Evolutionary conservation across 2,113 vertebrate genomes (phyloP).

Genomic region (Scatophagus argus): DNA sequence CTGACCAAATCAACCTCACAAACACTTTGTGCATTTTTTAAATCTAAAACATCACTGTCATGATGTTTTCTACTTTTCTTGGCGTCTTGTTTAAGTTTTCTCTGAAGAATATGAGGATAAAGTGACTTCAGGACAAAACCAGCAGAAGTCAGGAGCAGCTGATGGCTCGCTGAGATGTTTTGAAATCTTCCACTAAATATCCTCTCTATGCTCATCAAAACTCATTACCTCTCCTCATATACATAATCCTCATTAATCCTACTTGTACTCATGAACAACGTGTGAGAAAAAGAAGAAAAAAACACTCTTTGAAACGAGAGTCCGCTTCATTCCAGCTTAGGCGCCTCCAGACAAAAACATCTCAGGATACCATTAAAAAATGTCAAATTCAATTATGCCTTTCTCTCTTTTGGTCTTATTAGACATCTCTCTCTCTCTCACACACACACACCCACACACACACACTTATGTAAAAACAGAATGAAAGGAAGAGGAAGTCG

Average conservation of each 20-base stretch:
- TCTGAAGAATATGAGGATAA: conserved; percentile 7
- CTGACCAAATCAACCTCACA: background rate
- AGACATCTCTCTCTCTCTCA: conserved; percentile 50
- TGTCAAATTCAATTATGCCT: conserved; percentile 75
- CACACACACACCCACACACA: conserved; percentile 46
- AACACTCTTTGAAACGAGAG: conserved; percentile 71
- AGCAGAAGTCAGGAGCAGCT: conserved; percentile 38
- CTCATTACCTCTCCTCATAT: conserved; percentile 75
- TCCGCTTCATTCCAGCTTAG: conserved; percentile 59
- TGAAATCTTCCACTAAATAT: conserved; percentile 77
- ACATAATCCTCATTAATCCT: conserved; percentile 78
- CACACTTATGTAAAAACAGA: conserved; percentile 63
- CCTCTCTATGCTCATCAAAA: conserved; percentile 76
- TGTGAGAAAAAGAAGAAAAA: conserved; percentile 57
- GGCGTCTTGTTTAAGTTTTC: background rate
- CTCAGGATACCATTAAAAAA: conserved; percentile 78
- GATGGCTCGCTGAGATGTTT: conserved; percentile 56
- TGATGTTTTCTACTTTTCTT: background rate
- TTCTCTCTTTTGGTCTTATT: conserved; percentile 64
- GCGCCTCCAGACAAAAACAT: conserved; percentile 70
- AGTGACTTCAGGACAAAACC: conserved; percentile 18
- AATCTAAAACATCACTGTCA: background rate
- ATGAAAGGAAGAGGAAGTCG: conserved; percentile 83
- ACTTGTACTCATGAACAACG: conserved; percentile 66
- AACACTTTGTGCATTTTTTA: background rate